Base-by-base conservation (phyloP, 2,888 invertebrate genomes). In the Nymphalis c-album region DNA sequence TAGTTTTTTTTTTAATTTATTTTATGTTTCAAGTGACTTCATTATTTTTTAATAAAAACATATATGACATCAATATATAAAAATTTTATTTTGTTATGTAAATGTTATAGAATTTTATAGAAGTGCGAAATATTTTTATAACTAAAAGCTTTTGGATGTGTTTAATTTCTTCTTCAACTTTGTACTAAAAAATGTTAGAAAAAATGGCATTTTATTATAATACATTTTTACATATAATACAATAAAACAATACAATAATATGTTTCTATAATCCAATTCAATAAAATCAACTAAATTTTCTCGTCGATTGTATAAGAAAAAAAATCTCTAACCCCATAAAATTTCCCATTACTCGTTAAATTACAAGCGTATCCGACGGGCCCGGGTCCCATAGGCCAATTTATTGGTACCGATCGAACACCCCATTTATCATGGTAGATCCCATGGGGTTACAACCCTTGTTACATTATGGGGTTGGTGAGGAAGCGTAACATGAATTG, bases 341-440 rank as follows among this genome's bases (percentile, higher is more conserved):
- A 70, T 60, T 66, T 67, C 68, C 74, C 73, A 73, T 71, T 71
- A 73, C 73, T 74, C 67, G 73, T 71, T 70, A 73, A 70, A 69
- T 73, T 70, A 73, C 68, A 68, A 58, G 64, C 64, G 62, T 66
- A 64, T 70, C 67, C 69, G 70, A 67, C 67, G 57, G 71, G 53
- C 50, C 35, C 31, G 50, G 59, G 69, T 73, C 76, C 76, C 76
- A 61, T 68, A 72, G 77, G 77, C 71, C 73, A 73, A 70, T 74
- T 76, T 72, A 72, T 58, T 55, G 60, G 55, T 55, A 48, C 40
- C 66, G 35, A 60, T 67, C 57, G 63, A 62, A 70, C 64, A 58
- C 67, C 61, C 64, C 70, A 71, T 70, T 69, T 22, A 63, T 68
- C 68, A 69, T 51, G 60, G 26, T n/a, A 20, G 10, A 50, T 47